A percentile compares a stretch with the other conserved stretches of the same genome.
Conservation (phyloP, 2,888 invertebrate species). For the Drosophila acutilabella region DNA sequence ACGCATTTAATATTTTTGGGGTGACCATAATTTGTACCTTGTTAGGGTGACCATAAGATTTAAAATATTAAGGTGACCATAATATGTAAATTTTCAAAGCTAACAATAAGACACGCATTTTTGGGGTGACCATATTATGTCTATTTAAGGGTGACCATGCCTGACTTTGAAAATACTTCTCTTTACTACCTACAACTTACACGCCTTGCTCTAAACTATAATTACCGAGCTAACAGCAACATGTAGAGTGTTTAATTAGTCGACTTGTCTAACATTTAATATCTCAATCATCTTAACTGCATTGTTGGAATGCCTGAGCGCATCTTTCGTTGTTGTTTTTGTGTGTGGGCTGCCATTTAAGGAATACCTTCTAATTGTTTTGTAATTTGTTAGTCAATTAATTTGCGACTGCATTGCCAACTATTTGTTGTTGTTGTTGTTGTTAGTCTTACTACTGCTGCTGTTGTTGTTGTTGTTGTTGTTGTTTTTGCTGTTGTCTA, state of each 20-base stretch:
- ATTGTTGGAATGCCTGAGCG: slow-evolving; percentile 65
- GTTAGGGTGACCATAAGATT: too few species aligned
- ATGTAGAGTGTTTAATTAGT: slow-evolving; percentile 25
- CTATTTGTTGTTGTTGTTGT: slow-evolving; percentile 29
- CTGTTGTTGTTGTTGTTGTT: slow-evolving; percentile 35
- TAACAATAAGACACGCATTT: too few species aligned
- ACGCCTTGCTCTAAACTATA: too few species aligned
- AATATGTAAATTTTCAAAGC: too few species aligned
- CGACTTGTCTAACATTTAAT: neutral
- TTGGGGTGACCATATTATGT: too few species aligned
- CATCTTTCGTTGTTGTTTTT: slow-evolving; percentile 52
- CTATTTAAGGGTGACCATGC: too few species aligned
- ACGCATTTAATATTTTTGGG: too few species aligned
- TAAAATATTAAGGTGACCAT: too few species aligned
- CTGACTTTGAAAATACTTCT: too few species aligned
- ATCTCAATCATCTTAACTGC: slow-evolving; percentile 33
- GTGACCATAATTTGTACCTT: too few species aligned
- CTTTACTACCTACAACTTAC: too few species aligned
- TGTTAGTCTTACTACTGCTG: slow-evolving; percentile 19
- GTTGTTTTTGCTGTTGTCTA: slow-evolving; percentile 38
- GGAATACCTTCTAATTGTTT: slow-evolving; percentile 77
- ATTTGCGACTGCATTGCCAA: slow-evolving; percentile 69
- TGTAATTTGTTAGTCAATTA: slow-evolving; percentile 79
- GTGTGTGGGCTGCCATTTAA: slow-evolving; percentile 63
- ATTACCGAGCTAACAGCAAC: neutral